Conservation (phyloP, 2,113 vertebrate genomes). For the Eudyptes chrysolophus region DNA sequence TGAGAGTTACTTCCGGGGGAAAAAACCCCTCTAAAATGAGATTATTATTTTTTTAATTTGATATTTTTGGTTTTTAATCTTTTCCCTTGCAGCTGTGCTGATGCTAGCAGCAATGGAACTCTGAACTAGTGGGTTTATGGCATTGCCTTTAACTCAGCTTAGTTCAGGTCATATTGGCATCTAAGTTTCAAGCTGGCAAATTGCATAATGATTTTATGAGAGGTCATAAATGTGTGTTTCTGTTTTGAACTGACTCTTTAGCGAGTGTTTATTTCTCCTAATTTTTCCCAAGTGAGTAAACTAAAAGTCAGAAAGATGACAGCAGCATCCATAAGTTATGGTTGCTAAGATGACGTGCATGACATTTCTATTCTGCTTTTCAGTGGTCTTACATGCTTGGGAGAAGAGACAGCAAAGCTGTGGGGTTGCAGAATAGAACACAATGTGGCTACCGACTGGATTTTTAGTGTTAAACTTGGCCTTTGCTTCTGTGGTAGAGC, state of each 20-base stretch:
- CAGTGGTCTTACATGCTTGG: background rate
- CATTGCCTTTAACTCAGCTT: background rate
- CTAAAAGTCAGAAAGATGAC: background rate
- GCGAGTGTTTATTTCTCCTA: background rate
- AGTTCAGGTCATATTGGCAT: background rate
- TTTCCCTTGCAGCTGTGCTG: background rate
- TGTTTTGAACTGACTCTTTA: background rate
- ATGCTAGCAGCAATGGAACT: background rate
- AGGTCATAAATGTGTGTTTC: background rate
- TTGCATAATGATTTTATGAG: background rate
- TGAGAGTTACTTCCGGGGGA: background rate
- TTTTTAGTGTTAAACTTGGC: background rate
- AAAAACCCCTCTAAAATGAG: background rate
- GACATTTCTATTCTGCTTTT: background rate
- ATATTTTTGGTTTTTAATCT: background rate
- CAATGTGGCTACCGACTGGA: background rate
- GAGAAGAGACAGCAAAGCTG: background rate
- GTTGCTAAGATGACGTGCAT: background rate
- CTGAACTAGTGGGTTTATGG: background rate
- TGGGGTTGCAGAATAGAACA: background rate
- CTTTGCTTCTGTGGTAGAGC: background rate
- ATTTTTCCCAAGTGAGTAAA: background rate
- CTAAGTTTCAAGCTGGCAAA: background rate
- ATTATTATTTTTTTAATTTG: background rate
- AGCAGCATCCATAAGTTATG: background rate